Conservation (phyloP, 2,888 invertebrate genomes). For the Orthosia gothica region DNA sequence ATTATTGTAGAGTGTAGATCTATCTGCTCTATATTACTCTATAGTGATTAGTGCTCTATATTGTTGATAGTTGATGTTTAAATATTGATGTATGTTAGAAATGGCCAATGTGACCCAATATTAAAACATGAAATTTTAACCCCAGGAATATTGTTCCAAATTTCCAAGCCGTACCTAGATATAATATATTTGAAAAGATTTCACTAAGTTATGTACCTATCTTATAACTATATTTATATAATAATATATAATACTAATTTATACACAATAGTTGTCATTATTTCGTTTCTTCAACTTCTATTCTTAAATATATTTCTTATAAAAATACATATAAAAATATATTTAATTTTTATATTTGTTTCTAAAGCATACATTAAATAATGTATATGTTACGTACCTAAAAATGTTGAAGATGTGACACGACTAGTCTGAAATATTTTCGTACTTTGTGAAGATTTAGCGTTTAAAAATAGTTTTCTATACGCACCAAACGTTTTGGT, state of each 20-base stretch:
- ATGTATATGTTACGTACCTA: not conserved
- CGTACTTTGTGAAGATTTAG: not conserved
- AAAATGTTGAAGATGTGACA: not conserved
- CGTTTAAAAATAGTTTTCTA: no score
- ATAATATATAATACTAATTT: no score
- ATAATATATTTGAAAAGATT: not conserved
- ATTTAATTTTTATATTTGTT: no score
- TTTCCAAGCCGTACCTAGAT: not conserved
- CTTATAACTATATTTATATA: no score
- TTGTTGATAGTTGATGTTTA: conserved; percentile 24
- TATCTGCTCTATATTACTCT: conserved; percentile 30
- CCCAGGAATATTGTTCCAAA: not conserved
- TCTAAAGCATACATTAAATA: no score
- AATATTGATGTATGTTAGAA: conserved; percentile 5
- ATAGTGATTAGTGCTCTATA: conserved; percentile 9
- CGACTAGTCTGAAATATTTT: not conserved
- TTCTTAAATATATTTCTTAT: no score
- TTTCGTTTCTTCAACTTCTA: no score
- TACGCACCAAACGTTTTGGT: no score
- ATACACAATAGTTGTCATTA: no score
- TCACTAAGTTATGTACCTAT: not conserved
- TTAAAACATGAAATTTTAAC: not conserved
- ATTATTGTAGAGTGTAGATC: conserved; percentile 45
- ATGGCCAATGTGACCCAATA: conserved; percentile 23
- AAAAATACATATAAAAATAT: no score